Base-by-base conservation (phyloP, 2,888 invertebrate genomes). In the Agapostemon virescens region DNA sequence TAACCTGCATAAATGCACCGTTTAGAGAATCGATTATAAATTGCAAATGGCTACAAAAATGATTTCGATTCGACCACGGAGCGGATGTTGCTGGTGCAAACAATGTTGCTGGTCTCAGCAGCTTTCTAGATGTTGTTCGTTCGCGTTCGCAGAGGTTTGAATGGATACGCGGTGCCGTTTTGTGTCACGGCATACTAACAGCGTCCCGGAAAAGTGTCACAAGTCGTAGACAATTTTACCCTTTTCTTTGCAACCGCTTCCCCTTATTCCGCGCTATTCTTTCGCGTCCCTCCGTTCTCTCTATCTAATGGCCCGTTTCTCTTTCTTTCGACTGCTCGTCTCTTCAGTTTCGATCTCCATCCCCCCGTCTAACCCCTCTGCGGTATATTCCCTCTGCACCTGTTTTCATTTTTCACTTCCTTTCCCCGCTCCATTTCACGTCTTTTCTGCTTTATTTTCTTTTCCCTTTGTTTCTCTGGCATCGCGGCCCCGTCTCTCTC, bases 171-270 rank as follows among this genome's bases (percentile, higher is more conserved):
- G n/a, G n/a, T n/a, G n/a, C n/a, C n/a, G n/a, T n/a, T n/a, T n/a
- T n/a, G n/a, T n/a, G n/a, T n/a, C n/a, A n/a, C 40, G 64, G 20
- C 45, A 33, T 38, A 23, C 40, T 68, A 72, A 78, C 58, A 55
- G 38, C 49, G 45, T 58, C 55, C 15, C 55, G 72, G 69, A 64
- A 78, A 38, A n/a, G 69, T 68, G 70, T 77, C 70, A 58, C 78
- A 58, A 72, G 63, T 78, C 55, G 38, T 55, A 64, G 78, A 73
- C 63, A 79, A 72, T 78, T 72, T 58, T 63, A 63, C 38, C 38
- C 36, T 38, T 72, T 72, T 69, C 78, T 49, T 61, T 26, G 20
- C 68, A 49, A 70, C 67, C 77, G 55, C 38, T 52, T 74, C 69
- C 69, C 58, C 58, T 69, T 69, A 73, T 80, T 55, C 49, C 49